Percentiles rank a stretch among this genome's conserved stretches.
phyloP scores from a whole-genome alignment of 2,888 invertebrate genomes.

The Drepana falcataria region DNA sequence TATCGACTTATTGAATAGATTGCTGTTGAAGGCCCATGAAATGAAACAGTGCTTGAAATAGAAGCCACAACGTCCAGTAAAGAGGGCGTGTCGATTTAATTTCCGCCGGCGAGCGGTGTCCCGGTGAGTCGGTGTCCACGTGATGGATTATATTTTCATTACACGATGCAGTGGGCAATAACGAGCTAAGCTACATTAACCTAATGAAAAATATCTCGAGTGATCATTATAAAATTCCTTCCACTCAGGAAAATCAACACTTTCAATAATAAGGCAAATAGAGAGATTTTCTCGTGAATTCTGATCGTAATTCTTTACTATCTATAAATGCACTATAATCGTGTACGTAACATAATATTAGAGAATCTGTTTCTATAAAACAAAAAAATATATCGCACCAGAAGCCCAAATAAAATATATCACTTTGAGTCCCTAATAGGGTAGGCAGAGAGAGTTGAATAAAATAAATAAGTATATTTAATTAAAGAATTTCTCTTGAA shows the following conservation, averaged over 20 bases:
- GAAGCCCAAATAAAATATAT: no score
- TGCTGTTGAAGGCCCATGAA: not conserved
- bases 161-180: slow-evolving; percentile 4
- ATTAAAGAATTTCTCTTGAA: no score
- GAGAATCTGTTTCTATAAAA: no score
- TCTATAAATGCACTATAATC: no score
- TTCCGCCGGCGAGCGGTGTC: slow-evolving; percentile 34
- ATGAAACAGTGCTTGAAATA: slow-evolving; percentile 7
- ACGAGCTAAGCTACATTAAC: not conserved
- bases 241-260: not conserved
- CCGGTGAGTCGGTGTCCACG: slow-evolving; percentile 21
- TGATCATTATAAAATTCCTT: not conserved
- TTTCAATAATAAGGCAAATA: no score
- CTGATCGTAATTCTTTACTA: no score
- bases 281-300: no score
- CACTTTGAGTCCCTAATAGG: no score
- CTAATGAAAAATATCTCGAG: not conserved
- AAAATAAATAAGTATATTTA: no score
- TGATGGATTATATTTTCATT: slow-evolving; percentile 19
- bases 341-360: no score
- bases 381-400: no score
- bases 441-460: no score
- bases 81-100: slow-evolving; percentile 53
- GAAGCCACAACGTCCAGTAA: slow-evolving; percentile 15
- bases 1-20: slow-evolving; percentile 4